Evolutionary conservation across 2,113 vertebrate genomes (phyloP).

Genomic region (Emydocephalus ijimae): DNA sequence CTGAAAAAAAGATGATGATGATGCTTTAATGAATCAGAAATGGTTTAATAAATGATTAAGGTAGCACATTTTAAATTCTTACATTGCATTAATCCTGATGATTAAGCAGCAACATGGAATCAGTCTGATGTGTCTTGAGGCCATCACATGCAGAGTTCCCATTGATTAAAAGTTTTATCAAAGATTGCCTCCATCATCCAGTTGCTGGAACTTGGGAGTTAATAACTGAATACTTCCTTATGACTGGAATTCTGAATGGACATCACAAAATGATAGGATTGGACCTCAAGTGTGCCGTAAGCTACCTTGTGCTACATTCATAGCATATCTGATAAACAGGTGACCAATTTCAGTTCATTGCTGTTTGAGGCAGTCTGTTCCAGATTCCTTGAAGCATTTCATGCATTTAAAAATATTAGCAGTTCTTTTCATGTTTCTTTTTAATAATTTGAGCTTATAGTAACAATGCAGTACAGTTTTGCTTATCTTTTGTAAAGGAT

Average conservation of each 20-base stretch:
- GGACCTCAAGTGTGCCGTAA: background rate
- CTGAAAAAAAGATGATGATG: background rate
- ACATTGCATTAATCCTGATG: background rate
- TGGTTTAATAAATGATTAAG: background rate
- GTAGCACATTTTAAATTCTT: background rate
- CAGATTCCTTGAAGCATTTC: background rate
- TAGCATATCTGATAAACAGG: background rate
- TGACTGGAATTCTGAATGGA: background rate
- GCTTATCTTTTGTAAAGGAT: constrained; percentile 22
- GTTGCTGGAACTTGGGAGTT: background rate
- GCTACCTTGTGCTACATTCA: background rate
- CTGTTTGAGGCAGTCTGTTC: background rate
- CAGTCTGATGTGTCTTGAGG: background rate
- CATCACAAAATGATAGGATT: background rate
- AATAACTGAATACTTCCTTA: background rate
- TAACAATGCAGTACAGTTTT: background rate
- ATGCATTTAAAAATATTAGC: background rate
- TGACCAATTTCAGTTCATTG: background rate
- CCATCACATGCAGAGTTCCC: background rate
- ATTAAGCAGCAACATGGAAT: background rate
- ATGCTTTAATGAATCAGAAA: background rate
- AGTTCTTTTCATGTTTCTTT: background rate
- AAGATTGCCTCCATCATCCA: background rate
- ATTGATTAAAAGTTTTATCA: background rate
- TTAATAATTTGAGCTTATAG: background rate